Percentiles rank a stretch among this genome's conserved stretches.
These are phyloP conservation scores for Agrotis puta DNA, from an alignment of 2,888 invertebrate species.

Conservation along the genomic window DNA sequence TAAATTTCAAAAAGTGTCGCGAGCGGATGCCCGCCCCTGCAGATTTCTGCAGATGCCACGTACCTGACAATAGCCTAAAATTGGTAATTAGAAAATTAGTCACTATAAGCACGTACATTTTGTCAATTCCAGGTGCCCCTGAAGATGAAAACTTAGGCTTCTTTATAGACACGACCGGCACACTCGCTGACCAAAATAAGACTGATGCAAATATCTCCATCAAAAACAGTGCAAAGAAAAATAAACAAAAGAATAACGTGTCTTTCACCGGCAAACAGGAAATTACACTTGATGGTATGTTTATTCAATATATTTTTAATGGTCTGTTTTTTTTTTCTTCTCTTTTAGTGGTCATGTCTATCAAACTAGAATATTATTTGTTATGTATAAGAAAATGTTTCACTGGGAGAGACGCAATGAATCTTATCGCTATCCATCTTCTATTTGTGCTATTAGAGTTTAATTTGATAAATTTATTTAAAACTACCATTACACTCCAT, in stretches of 20 bases:
- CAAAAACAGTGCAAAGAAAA: constrained; percentile 68
- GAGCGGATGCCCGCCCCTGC: too few relatives aligned
- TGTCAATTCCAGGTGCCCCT: constrained; percentile 45
- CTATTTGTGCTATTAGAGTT: background rate
- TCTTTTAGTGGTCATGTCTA: too few relatives aligned
- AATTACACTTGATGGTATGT: constrained; percentile 35
- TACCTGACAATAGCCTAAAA: background rate
- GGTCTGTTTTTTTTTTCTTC: too few relatives aligned
- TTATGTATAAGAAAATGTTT: too few relatives aligned
- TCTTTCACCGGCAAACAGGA: constrained; percentile 43
- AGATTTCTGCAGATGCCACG: too few relatives aligned
- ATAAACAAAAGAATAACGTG: constrained; percentile 61
- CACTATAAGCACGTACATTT: background rate
- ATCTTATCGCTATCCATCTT: too few relatives aligned
- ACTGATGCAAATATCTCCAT: constrained; percentile 40
- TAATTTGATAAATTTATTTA: background rate
- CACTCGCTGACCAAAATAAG: constrained; percentile 24
- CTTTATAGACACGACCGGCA: constrained; percentile 73
- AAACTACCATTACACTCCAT: background rate
- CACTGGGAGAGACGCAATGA: too few relatives aligned
- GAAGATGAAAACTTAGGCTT: constrained; percentile 59
- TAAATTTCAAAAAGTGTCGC: too few relatives aligned
- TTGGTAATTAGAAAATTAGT: background rate
- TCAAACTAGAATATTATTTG: too few relatives aligned
- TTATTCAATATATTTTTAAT: too few relatives aligned